Base-by-base conservation (phyloP, 2,113 vertebrate genomes). In the Sander lucioperca region DNA sequence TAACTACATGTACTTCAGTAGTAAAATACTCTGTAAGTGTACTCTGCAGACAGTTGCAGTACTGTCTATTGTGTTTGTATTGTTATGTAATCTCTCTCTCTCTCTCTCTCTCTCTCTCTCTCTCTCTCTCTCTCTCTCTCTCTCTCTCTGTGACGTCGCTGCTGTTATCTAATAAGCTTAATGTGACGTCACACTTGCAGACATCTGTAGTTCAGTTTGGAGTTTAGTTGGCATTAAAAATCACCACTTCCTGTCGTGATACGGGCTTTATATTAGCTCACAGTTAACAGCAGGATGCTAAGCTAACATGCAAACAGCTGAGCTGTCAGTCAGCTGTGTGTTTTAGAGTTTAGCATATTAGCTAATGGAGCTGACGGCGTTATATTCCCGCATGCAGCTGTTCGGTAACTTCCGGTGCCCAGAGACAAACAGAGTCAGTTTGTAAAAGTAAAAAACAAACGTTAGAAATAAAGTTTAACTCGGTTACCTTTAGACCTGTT, bases 401-500 rank as follows among this genome's bases (percentile, higher is more conserved):
- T 1, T 3, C 15, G 59, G 65, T 16, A 14, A 10, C 30, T 27
- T 45, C 58, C 73, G 66, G 3, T 5, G 25, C 25, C 25, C 23
- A 0, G 6, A 14, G 5, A 21, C 19, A 6, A 30, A 56, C 56
- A 2, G 1, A 9, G 2, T 0, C n/a, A 2, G 16, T 9, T 23
- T 5, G 1, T 13, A 12, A 0, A 14, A 15, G 27, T 15, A 4
- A 1, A 0, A 43, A 18, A 51, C 1, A 27, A 45, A 21, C 9
- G 3, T 1, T 0, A 0, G 16, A n/a, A 11, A 11, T 0, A 1
- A 21, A 33, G 23, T 43, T 66, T 12, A 54, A 15, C 15, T 68
- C n/a, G 0, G 63, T 88, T 91, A 92, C 88, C 91, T 89, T 87
- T 79, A 86, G 77, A 90, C 84, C 77, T 87, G 87, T 88, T 88